Evolutionary conservation across 2,888 invertebrate genomes (phyloP).

Genomic region (Nemotelus pantherinus): DNA sequence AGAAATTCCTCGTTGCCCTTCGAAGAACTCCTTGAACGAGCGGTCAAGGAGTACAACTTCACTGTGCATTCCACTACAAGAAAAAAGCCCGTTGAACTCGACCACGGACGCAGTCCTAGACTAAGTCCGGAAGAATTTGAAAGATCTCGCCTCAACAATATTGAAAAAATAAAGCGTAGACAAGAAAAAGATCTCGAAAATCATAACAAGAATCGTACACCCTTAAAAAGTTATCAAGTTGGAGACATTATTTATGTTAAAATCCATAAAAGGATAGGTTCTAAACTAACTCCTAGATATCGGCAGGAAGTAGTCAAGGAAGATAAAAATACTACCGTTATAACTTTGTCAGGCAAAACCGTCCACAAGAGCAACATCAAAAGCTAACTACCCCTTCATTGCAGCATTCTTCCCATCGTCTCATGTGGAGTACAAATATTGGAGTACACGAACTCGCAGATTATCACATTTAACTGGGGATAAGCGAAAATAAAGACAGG

Average conservation of each 20-base stretch:
- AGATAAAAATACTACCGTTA: constrained; percentile 42
- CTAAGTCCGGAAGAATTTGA: constrained; percentile 49
- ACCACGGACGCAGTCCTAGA: constrained; percentile 34
- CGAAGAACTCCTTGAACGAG: neutral
- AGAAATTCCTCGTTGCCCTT: constrained; percentile 15
- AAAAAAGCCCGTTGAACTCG: constrained; percentile 47
- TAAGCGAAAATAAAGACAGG: neutral
- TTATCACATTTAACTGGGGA: neutral
- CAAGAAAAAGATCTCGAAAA: constrained; percentile 45
- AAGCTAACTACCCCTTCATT: constrained; percentile 30
- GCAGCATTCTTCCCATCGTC: neutral
- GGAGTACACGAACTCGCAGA: constrained; percentile 23
- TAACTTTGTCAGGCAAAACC: constrained; percentile 45
- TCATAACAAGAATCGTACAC: constrained; percentile 49
- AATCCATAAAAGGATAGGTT: constrained; percentile 50
- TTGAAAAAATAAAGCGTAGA: constrained; percentile 45
- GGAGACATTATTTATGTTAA: constrained; percentile 47
- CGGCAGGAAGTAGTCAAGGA: constrained; percentile 46
- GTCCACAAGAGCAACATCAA: constrained; percentile 46
- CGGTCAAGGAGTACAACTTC: constrained; percentile 44
- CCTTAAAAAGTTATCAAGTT: constrained; percentile 45
- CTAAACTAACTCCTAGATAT: constrained; percentile 45
- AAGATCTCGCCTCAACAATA: constrained; percentile 43
- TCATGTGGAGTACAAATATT: neutral
- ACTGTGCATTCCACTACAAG: constrained; percentile 46